phyloP scores from a whole-genome alignment of 2,113 vertebrate species.

The Varanus salvator region DNA sequence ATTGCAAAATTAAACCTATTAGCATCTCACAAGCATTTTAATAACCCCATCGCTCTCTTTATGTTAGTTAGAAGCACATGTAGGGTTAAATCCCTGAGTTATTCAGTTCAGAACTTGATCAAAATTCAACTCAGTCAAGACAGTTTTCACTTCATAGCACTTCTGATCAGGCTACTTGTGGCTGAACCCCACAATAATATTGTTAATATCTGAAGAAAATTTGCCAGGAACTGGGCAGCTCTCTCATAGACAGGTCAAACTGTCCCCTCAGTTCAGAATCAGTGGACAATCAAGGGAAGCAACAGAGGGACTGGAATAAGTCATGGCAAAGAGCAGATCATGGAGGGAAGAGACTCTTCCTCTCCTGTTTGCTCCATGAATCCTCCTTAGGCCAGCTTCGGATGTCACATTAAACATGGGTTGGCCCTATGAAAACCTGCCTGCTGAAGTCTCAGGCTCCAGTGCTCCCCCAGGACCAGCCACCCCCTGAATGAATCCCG shows the following conservation, averaged over 20 bases:
- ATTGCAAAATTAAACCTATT: neutral
- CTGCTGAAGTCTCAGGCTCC: neutral
- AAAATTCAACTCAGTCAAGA: neutral
- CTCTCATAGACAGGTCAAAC: neutral
- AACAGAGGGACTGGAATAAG: neutral
- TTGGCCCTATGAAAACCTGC: neutral
- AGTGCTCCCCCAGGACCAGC: neutral
- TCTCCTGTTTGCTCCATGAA: neutral
- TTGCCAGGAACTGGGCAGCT: neutral
- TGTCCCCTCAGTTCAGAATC: neutral
- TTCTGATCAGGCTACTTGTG: neutral
- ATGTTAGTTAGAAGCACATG: neutral
- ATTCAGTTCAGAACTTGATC: neutral
- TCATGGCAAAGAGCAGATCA: neutral
- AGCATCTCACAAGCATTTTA: neutral
- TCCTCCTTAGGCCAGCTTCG: neutral
- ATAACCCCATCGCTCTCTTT: neutral
- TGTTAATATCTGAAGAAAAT: neutral
- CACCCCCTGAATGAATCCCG: no score
- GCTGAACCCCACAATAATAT: neutral
- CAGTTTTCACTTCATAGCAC: neutral
- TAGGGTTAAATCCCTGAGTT: neutral
- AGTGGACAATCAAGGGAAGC: neutral
- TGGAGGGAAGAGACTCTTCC: neutral
- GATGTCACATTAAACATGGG: neutral